A percentile compares a stretch with the other conserved stretches of the same genome.
Conservation (phyloP, 2,888 invertebrate genomes). For the Apotomis turbidana region DNA sequence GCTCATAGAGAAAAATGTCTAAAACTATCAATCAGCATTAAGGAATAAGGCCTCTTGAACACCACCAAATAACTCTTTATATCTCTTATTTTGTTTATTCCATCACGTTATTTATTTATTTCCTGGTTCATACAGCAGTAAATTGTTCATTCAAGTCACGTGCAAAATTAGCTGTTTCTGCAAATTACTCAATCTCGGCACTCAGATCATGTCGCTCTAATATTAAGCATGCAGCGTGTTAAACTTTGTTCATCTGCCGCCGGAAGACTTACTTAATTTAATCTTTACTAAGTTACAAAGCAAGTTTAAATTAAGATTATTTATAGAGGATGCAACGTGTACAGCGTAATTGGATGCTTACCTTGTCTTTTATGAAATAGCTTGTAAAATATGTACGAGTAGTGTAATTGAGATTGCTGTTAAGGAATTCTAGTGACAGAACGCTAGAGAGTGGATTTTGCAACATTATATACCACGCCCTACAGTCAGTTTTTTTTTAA, state of each 20-base stretch:
- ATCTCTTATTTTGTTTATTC: too few relatives aligned
- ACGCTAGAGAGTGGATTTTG: too few relatives aligned
- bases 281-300: conserved; percentile 44
- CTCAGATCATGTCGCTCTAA: conserved; percentile 46
- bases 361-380: conserved; percentile 17
- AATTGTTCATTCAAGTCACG: conserved; percentile 7
- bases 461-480: too few relatives aligned
- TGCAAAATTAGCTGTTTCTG: conserved; percentile 52
- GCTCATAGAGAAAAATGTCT: too few relatives aligned
- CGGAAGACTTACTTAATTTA: conserved; percentile 44
- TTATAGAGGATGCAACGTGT: conserved; percentile 29
- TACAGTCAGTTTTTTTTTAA: too few relatives aligned
- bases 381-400: conserved; percentile 8
- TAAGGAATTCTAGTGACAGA: too few relatives aligned
- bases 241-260: conserved; percentile 44
- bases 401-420: neutral
- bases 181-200: conserved; percentile 53
- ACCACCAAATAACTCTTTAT: too few relatives aligned
- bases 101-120: too few relatives aligned
- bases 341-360: conserved; percentile 10
- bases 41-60: too few relatives aligned
- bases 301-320: conserved; percentile 40
- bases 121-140: neutral
- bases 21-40: too few relatives aligned
- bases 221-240: conserved; percentile 53